A percentile compares a stretch with the other conserved stretches of the same genome.
These are phyloP conservation scores for Neoitamus cyanurus DNA, from an alignment of 2,888 invertebrate species.

Conservation along the genomic window DNA sequence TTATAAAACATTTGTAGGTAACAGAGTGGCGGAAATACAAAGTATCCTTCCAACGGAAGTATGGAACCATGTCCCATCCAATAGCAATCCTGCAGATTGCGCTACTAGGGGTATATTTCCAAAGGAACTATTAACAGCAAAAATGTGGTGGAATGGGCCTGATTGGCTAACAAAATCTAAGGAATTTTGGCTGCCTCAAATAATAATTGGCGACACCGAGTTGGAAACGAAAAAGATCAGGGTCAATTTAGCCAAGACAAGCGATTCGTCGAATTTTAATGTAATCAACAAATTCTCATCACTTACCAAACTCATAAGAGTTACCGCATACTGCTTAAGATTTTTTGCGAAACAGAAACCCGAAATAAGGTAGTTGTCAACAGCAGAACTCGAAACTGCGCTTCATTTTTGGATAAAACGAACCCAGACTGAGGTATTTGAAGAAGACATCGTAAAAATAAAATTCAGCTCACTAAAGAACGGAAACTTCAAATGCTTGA, in stretches of 20 bases:
- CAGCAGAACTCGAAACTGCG: background rate
- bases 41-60: background rate
- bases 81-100: background rate
- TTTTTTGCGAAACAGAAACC: background rate
- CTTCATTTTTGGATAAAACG: background rate
- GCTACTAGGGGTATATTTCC: background rate
- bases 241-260: background rate
- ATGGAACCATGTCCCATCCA: background rate
- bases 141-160: background rate
- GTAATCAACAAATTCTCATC: background rate
- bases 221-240: background rate
- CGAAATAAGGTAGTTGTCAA: background rate
- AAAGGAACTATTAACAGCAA: background rate
- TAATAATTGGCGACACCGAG: background rate
- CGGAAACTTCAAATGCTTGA: background rate
- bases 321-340: background rate
- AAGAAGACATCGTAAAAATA: background rate
- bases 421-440: background rate
- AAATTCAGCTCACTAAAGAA: background rate
- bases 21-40: constrained; percentile 58
- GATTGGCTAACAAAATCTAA: no score
- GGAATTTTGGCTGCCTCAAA: background rate
- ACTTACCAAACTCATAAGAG: background rate
- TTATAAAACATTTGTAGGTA: constrained; percentile 55
- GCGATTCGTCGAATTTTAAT: background rate